Base-by-base conservation (phyloP, 2,113 vertebrate genomes). In the Nicator chloris region DNA sequence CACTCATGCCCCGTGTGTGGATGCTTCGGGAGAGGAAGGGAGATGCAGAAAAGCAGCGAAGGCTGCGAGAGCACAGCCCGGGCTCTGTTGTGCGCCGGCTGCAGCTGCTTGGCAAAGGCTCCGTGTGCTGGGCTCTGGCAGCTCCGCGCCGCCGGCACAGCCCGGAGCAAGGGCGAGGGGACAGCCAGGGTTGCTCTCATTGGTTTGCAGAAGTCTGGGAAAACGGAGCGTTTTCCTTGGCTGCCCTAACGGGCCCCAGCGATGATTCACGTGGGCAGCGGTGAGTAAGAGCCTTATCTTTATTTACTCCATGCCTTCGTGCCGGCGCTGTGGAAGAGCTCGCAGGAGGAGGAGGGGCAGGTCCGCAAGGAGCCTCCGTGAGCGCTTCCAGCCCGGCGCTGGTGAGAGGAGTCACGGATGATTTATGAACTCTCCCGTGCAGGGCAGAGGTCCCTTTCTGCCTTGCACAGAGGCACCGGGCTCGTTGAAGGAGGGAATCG, bases 71-170 rank as follows among this genome's bases (percentile, higher is more conserved):
- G 81, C 91, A 51, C 63, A n/a, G 88, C 50, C 63, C 18, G n/a
- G 82, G 63, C 88, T 54, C 60, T 65, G 94, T 19, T 42, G 61
- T 57, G 75, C 4, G 16, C 77, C 9, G 72, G 54, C 84, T 82
- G 96, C 93, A 88, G 91, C 88, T 90, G 91, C 72, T 78, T 94
- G 93, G 92, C 70, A 6, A 37, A 59, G 89, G 39, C 12, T 87
- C 33, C 66, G 27, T 3, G 42, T 13, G 83, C 86, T 14, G 68
- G 59, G 79, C 30, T 86, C 68, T 42, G 71, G 86, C 84, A 79
- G 90, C 87, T 64, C 72, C 4, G 84, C 6, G 5, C 64, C 1
- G 13, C 30, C 3, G 6, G 86, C 87, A 44, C 51, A 80, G 86
- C 94, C 4, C 13, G 5, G 26, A 69, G 63, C 87, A 80, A 92